Conservation (phyloP, 2,797 vertebrate species). For the Perdix hodgsoniae region DNA sequence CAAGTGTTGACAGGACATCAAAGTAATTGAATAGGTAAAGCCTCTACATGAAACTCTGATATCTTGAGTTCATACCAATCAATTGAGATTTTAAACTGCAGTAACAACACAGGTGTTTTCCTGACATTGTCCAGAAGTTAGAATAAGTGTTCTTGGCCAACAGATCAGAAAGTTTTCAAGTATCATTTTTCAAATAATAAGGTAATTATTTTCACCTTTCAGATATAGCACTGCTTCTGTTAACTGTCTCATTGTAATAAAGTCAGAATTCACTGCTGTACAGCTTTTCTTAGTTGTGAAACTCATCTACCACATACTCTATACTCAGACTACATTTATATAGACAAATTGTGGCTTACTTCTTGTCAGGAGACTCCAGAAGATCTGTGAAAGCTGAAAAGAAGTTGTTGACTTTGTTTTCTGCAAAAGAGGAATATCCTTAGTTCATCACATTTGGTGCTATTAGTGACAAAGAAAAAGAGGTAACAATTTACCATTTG, state of each 20-base stretch:
- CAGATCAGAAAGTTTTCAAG: neutral
- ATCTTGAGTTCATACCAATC: slow-evolving; percentile 17
- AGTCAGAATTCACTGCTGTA: neutral
- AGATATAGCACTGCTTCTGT: neutral
- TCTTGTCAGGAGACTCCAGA: neutral
- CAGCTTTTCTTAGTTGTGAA: neutral
- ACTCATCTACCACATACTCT: neutral
- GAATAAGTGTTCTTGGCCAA: neutral
- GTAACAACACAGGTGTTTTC: slow-evolving; percentile 35
- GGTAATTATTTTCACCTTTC: neutral
- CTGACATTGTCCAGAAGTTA: slow-evolving; percentile 15
- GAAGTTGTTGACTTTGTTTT: accelerated
- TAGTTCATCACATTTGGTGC: neutral
- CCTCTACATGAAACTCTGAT: neutral
- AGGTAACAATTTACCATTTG: neutral
- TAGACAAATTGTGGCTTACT: neutral
- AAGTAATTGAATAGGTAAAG: neutral
- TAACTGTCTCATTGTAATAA: neutral
- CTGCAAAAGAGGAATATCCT: neutral
- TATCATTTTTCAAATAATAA: neutral
- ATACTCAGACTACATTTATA: neutral
- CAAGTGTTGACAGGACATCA: neutral
- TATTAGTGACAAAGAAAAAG: neutral
- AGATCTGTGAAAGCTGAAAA: neutral
- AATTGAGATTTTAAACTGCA: slow-evolving; percentile 1